phyloP scores from a whole-genome alignment of 2,113 vertebrate species.

The Hippocampus mohnikei region DNA sequence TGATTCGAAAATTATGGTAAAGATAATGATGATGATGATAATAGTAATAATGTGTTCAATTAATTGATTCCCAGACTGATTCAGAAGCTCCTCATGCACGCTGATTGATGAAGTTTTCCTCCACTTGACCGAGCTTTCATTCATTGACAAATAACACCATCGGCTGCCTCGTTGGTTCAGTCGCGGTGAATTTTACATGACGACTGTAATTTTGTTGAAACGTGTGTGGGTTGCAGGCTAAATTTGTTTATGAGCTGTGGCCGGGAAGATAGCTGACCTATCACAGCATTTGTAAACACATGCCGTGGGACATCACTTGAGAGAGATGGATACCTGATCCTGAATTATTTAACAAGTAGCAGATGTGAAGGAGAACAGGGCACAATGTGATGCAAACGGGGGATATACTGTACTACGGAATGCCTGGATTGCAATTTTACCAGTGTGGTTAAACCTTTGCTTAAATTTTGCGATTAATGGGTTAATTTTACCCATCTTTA shows the following conservation, averaged over 20 bases:
- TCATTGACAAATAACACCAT: neutral
- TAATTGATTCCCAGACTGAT: no score
- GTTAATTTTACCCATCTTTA: no score
- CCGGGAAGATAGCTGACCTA: constrained; percentile 44
- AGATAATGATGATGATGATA: no score
- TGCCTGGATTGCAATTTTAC: neutral
- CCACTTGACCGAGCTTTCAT: neutral
- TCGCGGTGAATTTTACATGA: neutral
- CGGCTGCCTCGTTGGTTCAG: neutral
- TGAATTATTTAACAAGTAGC: constrained; percentile 37
- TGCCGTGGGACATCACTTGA: constrained; percentile 29
- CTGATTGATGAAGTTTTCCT: neutral
- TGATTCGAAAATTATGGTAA: no score
- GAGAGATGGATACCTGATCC: constrained; percentile 14
- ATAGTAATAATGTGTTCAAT: no score
- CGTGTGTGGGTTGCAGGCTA: neutral
- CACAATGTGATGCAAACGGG: constrained; percentile 27
- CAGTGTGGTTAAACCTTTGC: no score
- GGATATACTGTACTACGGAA: neutral
- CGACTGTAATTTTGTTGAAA: constrained; percentile 4
- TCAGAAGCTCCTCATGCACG: no score
- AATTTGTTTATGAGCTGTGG: neutral
- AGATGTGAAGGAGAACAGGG: constrained; percentile 19
- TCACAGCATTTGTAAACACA: constrained; percentile 20
- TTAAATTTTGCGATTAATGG: no score